Conservation (phyloP, 2,888 invertebrate genomes). For the Scotopteryx bipunctaria region DNA sequence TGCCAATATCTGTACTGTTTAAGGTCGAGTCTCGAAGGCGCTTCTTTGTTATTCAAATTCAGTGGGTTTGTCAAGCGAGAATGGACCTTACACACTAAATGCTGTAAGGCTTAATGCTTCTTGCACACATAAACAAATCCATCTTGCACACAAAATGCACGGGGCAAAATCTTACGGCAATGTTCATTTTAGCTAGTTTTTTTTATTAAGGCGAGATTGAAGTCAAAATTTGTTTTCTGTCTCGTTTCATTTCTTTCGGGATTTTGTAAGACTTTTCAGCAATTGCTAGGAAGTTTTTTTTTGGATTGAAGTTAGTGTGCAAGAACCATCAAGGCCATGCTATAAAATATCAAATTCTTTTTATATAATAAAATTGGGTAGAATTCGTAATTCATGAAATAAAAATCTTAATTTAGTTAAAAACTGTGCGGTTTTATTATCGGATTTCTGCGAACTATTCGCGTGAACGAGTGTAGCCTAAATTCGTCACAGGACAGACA, state of each 20-base stretch:
- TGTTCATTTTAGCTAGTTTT: no score
- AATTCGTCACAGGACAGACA: no score
- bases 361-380: background rate
- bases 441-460: background rate
- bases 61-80: background rate
- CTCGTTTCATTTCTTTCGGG: background rate
- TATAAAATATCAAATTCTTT: background rate
- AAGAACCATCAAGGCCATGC: background rate
- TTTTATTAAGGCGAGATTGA: no score
- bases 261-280: no score
- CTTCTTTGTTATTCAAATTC: background rate
- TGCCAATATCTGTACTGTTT: background rate
- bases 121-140: background rate
- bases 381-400: background rate
- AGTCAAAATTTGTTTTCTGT: no score
- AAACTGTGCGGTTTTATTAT: background rate
- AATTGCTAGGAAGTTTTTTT: background rate
- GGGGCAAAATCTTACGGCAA: no score
- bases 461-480: no score
- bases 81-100: background rate
- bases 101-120: no score
- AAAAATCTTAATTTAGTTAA: background rate
- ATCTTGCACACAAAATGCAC: no score
- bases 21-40: slow-evolving; percentile 3
- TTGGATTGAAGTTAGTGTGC: background rate